These are phyloP conservation scores for Coluber constrictor DNA, from an alignment of 2,797 vertebrate genomes.

Conservation along the genomic window DNA sequence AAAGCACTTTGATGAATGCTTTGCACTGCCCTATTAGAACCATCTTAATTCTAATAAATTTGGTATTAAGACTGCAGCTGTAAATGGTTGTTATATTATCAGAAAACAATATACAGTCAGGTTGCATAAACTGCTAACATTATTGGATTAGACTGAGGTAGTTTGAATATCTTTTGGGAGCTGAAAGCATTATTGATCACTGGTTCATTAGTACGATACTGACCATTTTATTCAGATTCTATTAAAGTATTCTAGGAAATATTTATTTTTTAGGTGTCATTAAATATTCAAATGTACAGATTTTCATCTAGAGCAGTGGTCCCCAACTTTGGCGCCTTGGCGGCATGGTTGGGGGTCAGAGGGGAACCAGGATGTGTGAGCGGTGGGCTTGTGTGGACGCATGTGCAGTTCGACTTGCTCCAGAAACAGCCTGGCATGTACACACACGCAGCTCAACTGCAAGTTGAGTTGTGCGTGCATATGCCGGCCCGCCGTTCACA, in stretches of 20 bases:
- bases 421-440: background rate
- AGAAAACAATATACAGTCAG: background rate
- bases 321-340: background rate
- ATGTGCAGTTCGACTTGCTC: fast-evolving
- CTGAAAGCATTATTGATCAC: background rate
- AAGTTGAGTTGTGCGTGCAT: background rate
- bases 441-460: background rate
- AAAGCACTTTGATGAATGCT: background rate
- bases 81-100: background rate
- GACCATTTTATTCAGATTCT: background rate
- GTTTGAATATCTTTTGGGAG: background rate
- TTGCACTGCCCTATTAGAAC: background rate
- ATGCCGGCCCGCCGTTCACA: too few relatives aligned
- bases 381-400: fast-evolving
- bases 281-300: background rate
- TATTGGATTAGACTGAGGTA: background rate
- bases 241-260: background rate
- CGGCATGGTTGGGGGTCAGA: background rate
- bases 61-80: background rate
- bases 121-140: background rate
- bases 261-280: background rate
- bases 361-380: background rate
- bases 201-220: background rate
- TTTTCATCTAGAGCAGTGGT: background rate
- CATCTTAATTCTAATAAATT: conserved; percentile 14